Percentiles rank a stretch among this genome's conserved stretches.
These are phyloP conservation scores for Stercorarius parasiticus DNA, from an alignment of 2,113 vertebrate species.

Conservation along the genomic window DNA sequence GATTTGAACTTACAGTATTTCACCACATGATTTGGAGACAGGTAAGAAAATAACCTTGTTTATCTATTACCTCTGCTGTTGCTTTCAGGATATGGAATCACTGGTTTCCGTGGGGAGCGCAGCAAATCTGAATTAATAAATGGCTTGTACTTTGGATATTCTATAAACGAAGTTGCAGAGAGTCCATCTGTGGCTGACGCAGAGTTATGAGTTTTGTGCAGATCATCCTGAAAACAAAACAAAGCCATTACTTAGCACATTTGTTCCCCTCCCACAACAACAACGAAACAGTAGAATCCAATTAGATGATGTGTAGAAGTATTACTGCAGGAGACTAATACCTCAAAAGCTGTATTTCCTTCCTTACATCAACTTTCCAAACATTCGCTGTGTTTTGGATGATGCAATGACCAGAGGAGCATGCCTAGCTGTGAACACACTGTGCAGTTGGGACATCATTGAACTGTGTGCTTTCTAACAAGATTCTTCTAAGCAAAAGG, in stretches of 20 bases:
- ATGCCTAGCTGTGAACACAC: not conserved
- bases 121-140: slow-evolving; percentile 81
- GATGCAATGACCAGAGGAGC: not conserved
- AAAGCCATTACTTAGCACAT: not conserved
- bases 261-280: not conserved
- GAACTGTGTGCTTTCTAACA: not conserved
- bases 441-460: rapidly evolving
- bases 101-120: slow-evolving; percentile 73
- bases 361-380: not conserved
- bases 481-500: not conserved
- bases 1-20: not conserved
- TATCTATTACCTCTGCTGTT: slow-evolving; percentile 84
- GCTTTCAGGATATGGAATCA: slow-evolving; percentile 89
- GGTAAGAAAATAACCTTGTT: not conserved
- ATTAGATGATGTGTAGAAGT: not conserved
- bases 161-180: slow-evolving; percentile 80
- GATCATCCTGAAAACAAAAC: slow-evolving; percentile 58
- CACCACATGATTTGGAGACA: not conserved
- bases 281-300: not conserved
- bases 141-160: slow-evolving; percentile 83
- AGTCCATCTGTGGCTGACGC: slow-evolving; percentile 61
- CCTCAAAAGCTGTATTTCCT: not conserved
- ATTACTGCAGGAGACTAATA: not conserved
- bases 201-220: slow-evolving; percentile 27
- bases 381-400: not conserved